A percentile compares a stretch with the other conserved stretches of the same genome.
Evolutionary conservation across 2,113 vertebrate genomes (phyloP).

Genomic region (Cephalopholis sonnerati): DNA sequence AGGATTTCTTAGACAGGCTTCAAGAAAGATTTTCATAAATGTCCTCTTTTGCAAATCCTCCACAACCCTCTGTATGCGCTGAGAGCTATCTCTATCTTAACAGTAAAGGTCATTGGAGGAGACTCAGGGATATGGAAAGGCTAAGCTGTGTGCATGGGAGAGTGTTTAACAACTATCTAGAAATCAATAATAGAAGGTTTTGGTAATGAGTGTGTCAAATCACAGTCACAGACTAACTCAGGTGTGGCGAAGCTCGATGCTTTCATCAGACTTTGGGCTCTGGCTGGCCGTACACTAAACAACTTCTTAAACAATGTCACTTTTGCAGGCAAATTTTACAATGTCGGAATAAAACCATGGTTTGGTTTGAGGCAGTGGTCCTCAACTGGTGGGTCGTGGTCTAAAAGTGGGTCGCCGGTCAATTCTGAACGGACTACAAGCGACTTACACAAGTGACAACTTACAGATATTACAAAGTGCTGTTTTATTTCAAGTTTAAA

Average conservation of each 20-base stretch:
- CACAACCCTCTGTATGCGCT: slow-evolving; percentile 57
- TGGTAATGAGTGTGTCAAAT: slow-evolving; percentile 70
- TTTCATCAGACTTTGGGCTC: slow-evolving; percentile 33
- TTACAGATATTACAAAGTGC: too few relatives aligned
- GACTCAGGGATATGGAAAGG: slow-evolving; percentile 69
- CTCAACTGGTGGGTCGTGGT: too few relatives aligned
- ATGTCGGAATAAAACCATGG: too few relatives aligned
- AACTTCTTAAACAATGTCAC: too few relatives aligned
- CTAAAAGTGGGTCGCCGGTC: too few relatives aligned
- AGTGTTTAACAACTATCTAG: slow-evolving; percentile 72
- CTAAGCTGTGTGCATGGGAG: slow-evolving; percentile 74
- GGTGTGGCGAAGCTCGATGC: slow-evolving; percentile 26
- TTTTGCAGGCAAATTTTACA: too few relatives aligned
- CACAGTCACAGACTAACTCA: slow-evolving; percentile 40
- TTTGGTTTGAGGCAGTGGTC: too few relatives aligned
- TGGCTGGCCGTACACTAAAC: too few relatives aligned
- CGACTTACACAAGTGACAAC: too few relatives aligned
- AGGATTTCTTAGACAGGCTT: slow-evolving; percentile 78
- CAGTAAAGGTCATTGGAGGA: slow-evolving; percentile 81
- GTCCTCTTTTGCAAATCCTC: slow-evolving; percentile 79
- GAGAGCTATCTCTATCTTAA: slow-evolving; percentile 72
- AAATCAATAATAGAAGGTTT: slow-evolving; percentile 76
- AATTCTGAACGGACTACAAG: too few relatives aligned
- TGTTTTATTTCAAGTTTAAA: too few relatives aligned
- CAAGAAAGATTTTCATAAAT: slow-evolving; percentile 80